phyloP scores from a whole-genome alignment of 2,797 vertebrate species.

The Taenioides sp. region DNA sequence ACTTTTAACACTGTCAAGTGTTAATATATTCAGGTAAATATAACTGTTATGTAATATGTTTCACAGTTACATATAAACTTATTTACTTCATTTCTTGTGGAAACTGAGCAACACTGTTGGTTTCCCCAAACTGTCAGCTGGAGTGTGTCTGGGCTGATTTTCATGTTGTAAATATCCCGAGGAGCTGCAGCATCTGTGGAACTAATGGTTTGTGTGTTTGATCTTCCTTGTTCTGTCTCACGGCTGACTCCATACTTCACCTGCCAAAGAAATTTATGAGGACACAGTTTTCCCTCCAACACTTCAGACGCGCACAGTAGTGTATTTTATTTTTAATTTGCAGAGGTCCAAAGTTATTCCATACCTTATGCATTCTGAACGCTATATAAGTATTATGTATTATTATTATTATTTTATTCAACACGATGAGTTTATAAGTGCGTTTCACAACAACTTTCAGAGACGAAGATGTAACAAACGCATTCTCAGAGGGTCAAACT shows the following conservation, averaged over 20 bases:
- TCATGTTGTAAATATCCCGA: conserved; percentile 34
- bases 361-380: too few species aligned
- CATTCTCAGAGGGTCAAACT: too few species aligned
- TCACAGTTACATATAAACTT: background rate
- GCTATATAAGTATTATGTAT: too few species aligned
- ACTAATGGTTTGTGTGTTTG: conserved; percentile 58
- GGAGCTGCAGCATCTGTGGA: conserved; percentile 34
- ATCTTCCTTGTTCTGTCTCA: conserved; percentile 59
- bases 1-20: too few species aligned
- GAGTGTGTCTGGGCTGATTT: conserved; percentile 24
- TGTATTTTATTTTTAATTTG: conserved; percentile 21
- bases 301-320: conserved; percentile 56
- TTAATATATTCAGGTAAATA: too few species aligned
- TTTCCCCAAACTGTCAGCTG: conserved; percentile 10
- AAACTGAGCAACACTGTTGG: background rate
- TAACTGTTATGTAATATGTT: background rate
- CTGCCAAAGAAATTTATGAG: conserved; percentile 66
- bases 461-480: too few species aligned
- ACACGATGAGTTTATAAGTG: too few species aligned
- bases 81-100: background rate
- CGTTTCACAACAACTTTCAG: too few species aligned
- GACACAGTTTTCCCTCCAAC: conserved; percentile 43
- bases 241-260: conserved; percentile 58
- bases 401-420: too few species aligned
- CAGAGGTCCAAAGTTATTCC: too few species aligned